Evolutionary conservation across 2,888 invertebrate genomes (phyloP), one percentile per base, ranked within the genome.

Genomic region (Atrina japonica): DNA sequence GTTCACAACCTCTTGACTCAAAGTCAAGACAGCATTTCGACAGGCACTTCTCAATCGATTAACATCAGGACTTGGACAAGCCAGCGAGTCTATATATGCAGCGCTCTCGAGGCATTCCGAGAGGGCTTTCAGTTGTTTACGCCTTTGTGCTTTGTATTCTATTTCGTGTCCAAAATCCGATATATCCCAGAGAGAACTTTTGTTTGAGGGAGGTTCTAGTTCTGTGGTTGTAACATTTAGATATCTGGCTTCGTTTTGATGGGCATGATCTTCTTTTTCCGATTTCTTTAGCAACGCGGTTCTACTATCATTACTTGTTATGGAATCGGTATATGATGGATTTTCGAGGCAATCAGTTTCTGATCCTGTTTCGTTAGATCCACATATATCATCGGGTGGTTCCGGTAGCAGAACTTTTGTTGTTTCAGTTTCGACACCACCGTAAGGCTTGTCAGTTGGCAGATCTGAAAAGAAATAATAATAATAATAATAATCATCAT

Each of bases 51-150:
- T 52, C n/a, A 72, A 40, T 16, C 71, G 35, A 11, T 55, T 56
- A 2, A 50, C 45, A 27, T 60, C 47, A 21, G 71, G 66, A 27
- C 58, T 58, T 11, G 63, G 67, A n/a, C 66, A 58, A 14, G 50
- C 43, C n/a, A 64, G 55, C 3, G 59, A 50, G 18, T 70, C 70
- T 6, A 72, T 72, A 40, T 72, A 72, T 23, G 71, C 71, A 16
- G 58, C 50, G 40, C 71, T 72, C 18, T 67, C 67, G 6, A 29
- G 11, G 11, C 60, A 41, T 0, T 29, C 45, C 30, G 47, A 21
- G n/a, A 35, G 35, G 3, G 47, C 58, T n/a, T 66, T 58, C 9
- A 21, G 47, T 23, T 27, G 27, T 2, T n/a, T 16, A 27, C 49
- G 47, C 2, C 29, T 25, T 30, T 41, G 25, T 9, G 40, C 11